Evolutionary conservation across 1,140 invertebrate species (phyloP).

Genomic region (Ganaspis sp.): DNA sequence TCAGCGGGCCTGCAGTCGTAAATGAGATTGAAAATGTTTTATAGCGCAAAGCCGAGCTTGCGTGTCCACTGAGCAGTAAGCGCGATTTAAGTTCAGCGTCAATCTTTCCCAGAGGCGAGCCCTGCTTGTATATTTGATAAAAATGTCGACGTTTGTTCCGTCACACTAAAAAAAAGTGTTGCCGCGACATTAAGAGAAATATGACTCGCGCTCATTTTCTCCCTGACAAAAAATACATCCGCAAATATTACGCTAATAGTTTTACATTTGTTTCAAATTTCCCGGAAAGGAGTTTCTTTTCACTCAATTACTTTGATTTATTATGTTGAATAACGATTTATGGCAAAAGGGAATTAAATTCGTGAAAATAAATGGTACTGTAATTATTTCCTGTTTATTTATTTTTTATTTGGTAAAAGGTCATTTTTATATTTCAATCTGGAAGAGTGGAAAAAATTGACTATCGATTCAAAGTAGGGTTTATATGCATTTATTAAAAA

Average conservation of each 20-base stretch:
- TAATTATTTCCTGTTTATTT: too few species aligned
- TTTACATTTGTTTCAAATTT: too few species aligned
- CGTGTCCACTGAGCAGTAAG: slow-evolving; percentile 9
- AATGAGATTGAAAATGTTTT: slow-evolving; percentile 25
- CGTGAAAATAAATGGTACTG: too few species aligned
- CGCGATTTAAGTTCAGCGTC: slow-evolving; percentile 13
- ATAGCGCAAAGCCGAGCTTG: slow-evolving; percentile 8
- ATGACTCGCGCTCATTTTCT: background rate
- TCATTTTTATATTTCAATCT: too few species aligned
- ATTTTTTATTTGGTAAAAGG: too few species aligned
- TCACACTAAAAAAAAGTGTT: background rate
- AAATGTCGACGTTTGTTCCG: background rate
- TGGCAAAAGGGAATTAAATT: too few species aligned
- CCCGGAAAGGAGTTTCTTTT: too few species aligned
- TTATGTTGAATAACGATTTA: too few species aligned
- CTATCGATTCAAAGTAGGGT: too few species aligned
- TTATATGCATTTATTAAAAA: too few species aligned
- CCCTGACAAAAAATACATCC: background rate
- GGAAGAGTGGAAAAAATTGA: too few species aligned
- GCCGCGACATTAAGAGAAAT: background rate
- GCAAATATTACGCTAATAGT: background rate
- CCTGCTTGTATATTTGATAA: slow-evolving; percentile 13
- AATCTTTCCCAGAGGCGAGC: background rate
- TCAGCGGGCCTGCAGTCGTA: slow-evolving; percentile 1
- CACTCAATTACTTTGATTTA: too few species aligned